Evolutionary conservation across 1,140 invertebrate species (phyloP), one percentile per base, ranked within the genome.

Genomic region (Theocolax elegans): DNA sequence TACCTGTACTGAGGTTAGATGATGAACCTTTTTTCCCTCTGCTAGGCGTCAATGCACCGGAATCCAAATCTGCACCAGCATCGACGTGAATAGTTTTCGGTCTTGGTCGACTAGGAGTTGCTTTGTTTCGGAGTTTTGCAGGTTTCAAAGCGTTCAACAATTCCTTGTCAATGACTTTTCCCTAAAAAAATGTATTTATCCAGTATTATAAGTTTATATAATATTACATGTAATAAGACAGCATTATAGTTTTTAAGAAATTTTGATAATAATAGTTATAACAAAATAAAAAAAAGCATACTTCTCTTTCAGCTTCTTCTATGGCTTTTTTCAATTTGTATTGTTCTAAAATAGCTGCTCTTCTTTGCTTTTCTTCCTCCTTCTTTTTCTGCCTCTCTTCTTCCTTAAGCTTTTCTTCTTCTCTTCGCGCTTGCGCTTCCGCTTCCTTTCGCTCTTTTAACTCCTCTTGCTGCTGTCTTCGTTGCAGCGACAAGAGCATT

Each of bases 291-390:
- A 40, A 40, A 59, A 51, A 54, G 51, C 73, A 71, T 80, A 94
- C 94, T 88, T 96, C 94, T 87, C 93, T 88, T 80, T 97, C 94
- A 46, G 94, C 93, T 87, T 97, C 95, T 84, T 97, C 94, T 63
- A 94, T 91, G 46, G 94, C 93, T 86, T 99, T 99, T 79, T 97
- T 96, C 75, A 97, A 89, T 85, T 96, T 95, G 86, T 99, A 95
- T 81, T 97, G 93, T 81, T 97, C 95, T 73, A 98, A 89, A 82
- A 99, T 99, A 69, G 89, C 89, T 71, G 95, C 92, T 69, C 97
- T 86, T 75, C 95, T 88, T 38, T 92, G 89, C 78, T 92, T 92
- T 81, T 98, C 96, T 80, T 98, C 96, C 74, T 95, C 93, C 83
- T 96, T 97, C 80, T 97, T 95, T 54, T 91, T 89, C 44, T 90